Conservation (phyloP, 2,797 vertebrate genomes). For the Protonibea diacanthus region DNA sequence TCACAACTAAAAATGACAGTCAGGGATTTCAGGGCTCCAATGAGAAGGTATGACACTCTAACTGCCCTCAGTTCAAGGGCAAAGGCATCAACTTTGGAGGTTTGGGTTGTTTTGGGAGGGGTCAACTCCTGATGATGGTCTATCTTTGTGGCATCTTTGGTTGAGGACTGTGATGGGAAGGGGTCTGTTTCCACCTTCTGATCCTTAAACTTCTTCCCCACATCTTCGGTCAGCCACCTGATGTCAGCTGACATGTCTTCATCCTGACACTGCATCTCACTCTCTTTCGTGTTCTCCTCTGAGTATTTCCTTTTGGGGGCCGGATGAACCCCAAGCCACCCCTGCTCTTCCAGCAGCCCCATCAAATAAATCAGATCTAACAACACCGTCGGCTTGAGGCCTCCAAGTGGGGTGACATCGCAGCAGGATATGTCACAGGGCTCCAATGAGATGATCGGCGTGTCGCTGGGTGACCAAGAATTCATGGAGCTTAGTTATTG, state of each 20-base stretch:
- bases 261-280: slow-evolving; percentile 72
- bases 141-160: slow-evolving; percentile 54
- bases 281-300: slow-evolving; percentile 69
- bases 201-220: slow-evolving; percentile 61
- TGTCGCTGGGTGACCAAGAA: slow-evolving; percentile 92
- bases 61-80: slow-evolving; percentile 84
- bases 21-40: slow-evolving; percentile 86
- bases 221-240: slow-evolving; percentile 56
- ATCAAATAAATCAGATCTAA: slow-evolving; percentile 88
- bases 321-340: slow-evolving; percentile 58
- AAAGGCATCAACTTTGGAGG: slow-evolving; percentile 75
- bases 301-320: slow-evolving; percentile 59
- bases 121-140: slow-evolving; percentile 69
- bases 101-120: slow-evolving; percentile 52
- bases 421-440: slow-evolving; percentile 82
- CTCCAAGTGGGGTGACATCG: slow-evolving; percentile 80
- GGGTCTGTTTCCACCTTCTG: slow-evolving; percentile 62
- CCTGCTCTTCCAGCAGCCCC: slow-evolving; percentile 86
- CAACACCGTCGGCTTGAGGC: slow-evolving; percentile 83
- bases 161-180: slow-evolving; percentile 42
- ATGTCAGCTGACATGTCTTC: slow-evolving; percentile 76
- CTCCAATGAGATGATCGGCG: slow-evolving; percentile 85
- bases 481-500: slow-evolving; percentile 89
- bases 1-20: slow-evolving; percentile 85
- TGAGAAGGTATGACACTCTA: slow-evolving; percentile 86